phyloP scores from a whole-genome alignment of 2,797 vertebrate species.

The Labroides dimidiatus region DNA sequence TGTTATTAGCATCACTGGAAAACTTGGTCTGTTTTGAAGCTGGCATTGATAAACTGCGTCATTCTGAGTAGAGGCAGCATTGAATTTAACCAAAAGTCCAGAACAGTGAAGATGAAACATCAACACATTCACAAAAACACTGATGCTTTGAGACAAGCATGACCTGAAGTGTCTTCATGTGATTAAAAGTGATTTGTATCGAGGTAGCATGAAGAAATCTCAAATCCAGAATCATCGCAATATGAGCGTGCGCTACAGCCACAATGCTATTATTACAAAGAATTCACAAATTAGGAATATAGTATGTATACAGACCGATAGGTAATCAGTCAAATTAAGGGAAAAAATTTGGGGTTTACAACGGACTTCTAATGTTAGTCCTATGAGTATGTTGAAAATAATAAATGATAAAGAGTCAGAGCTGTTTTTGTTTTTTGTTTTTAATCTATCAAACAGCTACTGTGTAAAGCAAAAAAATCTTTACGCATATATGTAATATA shows the following conservation, averaged over 20 bases:
- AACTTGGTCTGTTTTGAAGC: not conserved
- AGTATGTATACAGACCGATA: not conserved
- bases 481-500: too few relatives aligned
- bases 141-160: not conserved
- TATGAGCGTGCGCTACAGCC: not conserved
- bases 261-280: not conserved
- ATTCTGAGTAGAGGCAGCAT: not conserved
- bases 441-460: too few relatives aligned
- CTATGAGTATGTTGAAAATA: too few relatives aligned
- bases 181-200: not conserved
- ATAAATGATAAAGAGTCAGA: too few relatives aligned
- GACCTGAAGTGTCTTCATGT: not conserved
- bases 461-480: too few relatives aligned
- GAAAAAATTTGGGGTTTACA: too few relatives aligned
- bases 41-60: slow-evolving; percentile 11
- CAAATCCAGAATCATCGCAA: too few relatives aligned
- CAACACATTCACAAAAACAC: slow-evolving; percentile 4
- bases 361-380: too few relatives aligned
- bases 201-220: not conserved
- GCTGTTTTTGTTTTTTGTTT: not conserved
- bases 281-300: too few relatives aligned
- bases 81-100: not conserved
- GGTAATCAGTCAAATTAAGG: too few relatives aligned
- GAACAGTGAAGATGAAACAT: not conserved
- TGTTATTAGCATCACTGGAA: slow-evolving; percentile 4